Percentiles rank a stretch among this genome's conserved stretches.
phyloP scores from a whole-genome alignment of 2,797 vertebrate species.

The Clarias fuscus region DNA sequence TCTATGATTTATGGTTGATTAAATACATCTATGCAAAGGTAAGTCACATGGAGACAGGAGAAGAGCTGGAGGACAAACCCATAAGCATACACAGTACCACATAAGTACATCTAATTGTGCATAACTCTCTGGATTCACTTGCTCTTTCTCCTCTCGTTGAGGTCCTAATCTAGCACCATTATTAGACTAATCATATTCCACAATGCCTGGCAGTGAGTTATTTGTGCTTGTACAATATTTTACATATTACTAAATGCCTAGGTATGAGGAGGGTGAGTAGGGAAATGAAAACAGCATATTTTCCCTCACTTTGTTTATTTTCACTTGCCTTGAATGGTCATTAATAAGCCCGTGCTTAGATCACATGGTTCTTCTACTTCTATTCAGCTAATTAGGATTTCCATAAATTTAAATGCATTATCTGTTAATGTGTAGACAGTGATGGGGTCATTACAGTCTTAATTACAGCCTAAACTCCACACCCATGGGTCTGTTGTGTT shows the following conservation, averaged over 20 bases:
- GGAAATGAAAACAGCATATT: slow-evolving; percentile 33
- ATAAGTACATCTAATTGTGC: not conserved
- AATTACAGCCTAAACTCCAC: slow-evolving; percentile 69
- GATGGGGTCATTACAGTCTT: slow-evolving; percentile 72
- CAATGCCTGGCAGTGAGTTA: slow-evolving; percentile 62
- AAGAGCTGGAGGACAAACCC: not conserved
- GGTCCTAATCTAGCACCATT: slow-evolving; percentile 49
- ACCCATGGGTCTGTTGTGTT: slow-evolving; percentile 61
- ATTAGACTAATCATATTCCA: slow-evolving; percentile 72
- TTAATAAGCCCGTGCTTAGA: slow-evolving; percentile 63
- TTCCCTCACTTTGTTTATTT: slow-evolving; percentile 56
- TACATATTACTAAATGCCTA: slow-evolving; percentile 24
- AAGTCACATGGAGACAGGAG: slow-evolving; percentile 10
- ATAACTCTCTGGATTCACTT: not conserved
- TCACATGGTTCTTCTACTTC: slow-evolving; percentile 68
- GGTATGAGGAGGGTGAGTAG: slow-evolving; percentile 24
- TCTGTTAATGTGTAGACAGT: slow-evolving; percentile 71
- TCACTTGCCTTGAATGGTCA: slow-evolving; percentile 56
- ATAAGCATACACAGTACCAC: slow-evolving; percentile 26
- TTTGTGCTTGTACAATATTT: slow-evolving; percentile 48
- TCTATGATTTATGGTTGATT: slow-evolving; percentile 15
- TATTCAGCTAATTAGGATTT: slow-evolving; percentile 75
- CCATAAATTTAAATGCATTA: slow-evolving; percentile 76
- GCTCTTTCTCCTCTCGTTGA: not conserved
- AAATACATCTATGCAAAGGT: slow-evolving; percentile 16